These are phyloP conservation scores for Gryllus longicercus DNA, from an alignment of 2,888 invertebrate species.

Conservation along the genomic window DNA sequence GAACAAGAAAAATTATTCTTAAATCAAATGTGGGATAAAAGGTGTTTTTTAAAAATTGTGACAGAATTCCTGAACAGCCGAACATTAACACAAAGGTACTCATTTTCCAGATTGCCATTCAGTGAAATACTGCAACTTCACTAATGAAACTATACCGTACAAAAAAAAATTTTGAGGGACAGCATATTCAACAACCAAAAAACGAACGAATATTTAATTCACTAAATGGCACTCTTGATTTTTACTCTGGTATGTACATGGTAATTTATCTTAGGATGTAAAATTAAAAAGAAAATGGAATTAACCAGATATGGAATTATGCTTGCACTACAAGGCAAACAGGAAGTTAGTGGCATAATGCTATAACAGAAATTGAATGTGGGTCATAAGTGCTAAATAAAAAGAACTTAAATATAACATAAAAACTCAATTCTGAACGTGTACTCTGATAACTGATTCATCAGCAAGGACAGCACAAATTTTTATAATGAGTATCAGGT, in stretches of 20 bases:
- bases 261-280: not conserved
- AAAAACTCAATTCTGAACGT: too few relatives aligned
- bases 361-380: too few relatives aligned
- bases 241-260: not conserved
- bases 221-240: too few relatives aligned
- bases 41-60: not conserved
- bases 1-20: not conserved
- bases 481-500: too few relatives aligned
- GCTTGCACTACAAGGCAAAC: not conserved
- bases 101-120: conserved; percentile 2
- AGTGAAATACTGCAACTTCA: not conserved
- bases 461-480: too few relatives aligned
- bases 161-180: too few relatives aligned
- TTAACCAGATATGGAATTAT: not conserved
- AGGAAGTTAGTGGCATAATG: not conserved
- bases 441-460: too few relatives aligned
- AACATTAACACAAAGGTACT: conserved; percentile 6
- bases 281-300: conserved; percentile 10
- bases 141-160: too few relatives aligned
- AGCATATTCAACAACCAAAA: too few relatives aligned
- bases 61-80: conserved; percentile 8
- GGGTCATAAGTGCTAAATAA: too few relatives aligned
- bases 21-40: not conserved
- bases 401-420: too few relatives aligned
- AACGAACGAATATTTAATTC: too few relatives aligned